A percentile compares a stretch with the other conserved stretches of the same genome.
Evolutionary conservation across 2,113 vertebrate species (phyloP).

Genomic region (Eptesicus fuscus): DNA sequence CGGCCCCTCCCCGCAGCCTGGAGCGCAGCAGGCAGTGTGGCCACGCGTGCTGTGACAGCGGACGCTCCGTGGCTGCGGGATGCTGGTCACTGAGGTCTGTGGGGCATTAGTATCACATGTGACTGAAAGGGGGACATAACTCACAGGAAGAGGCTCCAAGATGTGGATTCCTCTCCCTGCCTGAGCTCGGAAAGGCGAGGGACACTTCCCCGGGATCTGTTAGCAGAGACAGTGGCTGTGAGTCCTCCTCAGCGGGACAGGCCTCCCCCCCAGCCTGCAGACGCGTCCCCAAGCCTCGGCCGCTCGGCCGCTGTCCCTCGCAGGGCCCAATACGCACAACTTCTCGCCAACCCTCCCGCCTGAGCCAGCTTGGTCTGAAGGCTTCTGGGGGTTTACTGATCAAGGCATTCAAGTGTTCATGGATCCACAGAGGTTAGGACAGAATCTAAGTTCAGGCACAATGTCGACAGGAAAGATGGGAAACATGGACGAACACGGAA

Average conservation of each 20-base stretch:
- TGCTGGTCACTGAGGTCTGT: not conserved
- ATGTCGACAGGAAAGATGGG: not conserved
- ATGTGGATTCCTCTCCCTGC: conserved; percentile 2
- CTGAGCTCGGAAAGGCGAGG: not conserved
- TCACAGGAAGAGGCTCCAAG: conserved; percentile 11
- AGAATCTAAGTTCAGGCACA: conserved; percentile 31
- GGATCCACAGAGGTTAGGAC: conserved; percentile 5
- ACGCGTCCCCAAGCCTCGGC: not conserved
- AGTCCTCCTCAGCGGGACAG: not conserved
- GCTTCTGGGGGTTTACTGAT: not conserved
- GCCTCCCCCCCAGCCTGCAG: not conserved
- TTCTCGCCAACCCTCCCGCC: not conserved
- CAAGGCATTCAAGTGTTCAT: not conserved
- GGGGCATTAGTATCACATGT: not conserved
- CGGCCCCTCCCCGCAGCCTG: no score
- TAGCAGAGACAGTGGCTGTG: not conserved
- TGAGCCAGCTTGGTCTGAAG: not conserved
- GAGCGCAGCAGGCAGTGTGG: not conserved
- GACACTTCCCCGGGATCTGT: not conserved
- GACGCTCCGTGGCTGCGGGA: not conserved
- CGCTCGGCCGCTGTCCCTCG: not conserved
- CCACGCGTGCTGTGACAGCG: not conserved
- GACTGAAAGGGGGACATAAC: not conserved
- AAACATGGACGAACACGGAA: not conserved
- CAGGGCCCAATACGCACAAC: not conserved